Evolutionary conservation across 53 echinoderm and acorn worm genomes (phyloP).

Genomic region (Mesocentrotus franciscanus): DNA sequence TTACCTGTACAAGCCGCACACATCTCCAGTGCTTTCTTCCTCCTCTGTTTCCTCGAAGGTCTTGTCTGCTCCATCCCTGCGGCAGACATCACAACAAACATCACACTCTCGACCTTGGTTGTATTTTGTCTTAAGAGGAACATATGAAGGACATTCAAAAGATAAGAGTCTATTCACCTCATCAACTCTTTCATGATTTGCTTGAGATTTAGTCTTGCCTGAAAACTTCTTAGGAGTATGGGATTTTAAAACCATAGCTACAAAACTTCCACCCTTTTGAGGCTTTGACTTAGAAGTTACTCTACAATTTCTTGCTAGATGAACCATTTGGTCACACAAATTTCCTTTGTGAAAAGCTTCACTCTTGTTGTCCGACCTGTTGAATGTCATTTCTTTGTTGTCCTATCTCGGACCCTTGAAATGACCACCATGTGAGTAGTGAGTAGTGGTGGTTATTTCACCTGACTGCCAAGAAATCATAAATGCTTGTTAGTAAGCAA

Average conservation of each 20-base stretch:
- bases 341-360: background rate
- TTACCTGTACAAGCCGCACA: background rate
- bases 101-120: background rate
- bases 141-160: background rate
- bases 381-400: background rate
- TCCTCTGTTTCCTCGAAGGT: background rate
- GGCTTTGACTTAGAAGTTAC: background rate
- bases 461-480: too few species aligned
- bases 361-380: background rate
- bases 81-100: background rate
- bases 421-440: slow-evolving; percentile 12
- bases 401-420: slow-evolving; percentile 25
- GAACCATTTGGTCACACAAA: slow-evolving; percentile 54
- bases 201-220: background rate
- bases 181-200: background rate
- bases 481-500: too few species aligned
- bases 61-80: background rate
- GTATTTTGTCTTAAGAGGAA: background rate
- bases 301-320: slow-evolving; percentile 59
- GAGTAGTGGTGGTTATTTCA: too few species aligned
- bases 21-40: background rate
- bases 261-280: slow-evolving; percentile 42
- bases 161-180: background rate
- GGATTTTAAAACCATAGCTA: background rate
- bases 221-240: background rate